These are phyloP conservation scores for Schizopygopsis pylzovi DNA, from an alignment of 2,797 vertebrate species.

Conservation along the genomic window DNA sequence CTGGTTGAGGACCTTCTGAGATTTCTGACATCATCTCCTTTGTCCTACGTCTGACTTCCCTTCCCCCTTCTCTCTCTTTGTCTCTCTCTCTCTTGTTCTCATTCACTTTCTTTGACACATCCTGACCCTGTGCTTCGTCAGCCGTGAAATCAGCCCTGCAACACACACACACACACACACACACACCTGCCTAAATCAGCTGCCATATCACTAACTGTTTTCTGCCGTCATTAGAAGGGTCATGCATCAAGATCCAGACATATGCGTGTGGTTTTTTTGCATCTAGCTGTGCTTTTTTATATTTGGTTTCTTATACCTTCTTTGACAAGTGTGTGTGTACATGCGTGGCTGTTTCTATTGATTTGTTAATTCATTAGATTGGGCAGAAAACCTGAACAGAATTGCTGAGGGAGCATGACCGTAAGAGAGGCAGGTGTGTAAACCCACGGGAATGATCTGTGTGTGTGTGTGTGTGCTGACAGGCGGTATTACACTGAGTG, in stretches of 20 bases:
- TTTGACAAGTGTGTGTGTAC: not conserved
- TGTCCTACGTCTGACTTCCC: slow-evolving; percentile 5
- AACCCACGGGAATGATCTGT: slow-evolving; percentile 27
- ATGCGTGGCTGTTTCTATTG: slow-evolving; percentile 23
- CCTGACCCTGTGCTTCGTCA: slow-evolving; percentile 54
- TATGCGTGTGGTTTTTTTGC: not conserved
- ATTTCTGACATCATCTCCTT: slow-evolving; percentile 28
- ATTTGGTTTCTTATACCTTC: not conserved
- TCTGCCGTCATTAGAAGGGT: slow-evolving; percentile 20
- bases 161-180: not conserved
- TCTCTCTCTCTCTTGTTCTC: slow-evolving; percentile 1
- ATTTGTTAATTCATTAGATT: slow-evolving; percentile 55
- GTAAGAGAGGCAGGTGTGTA: slow-evolving; percentile 31
- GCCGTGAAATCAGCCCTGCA: slow-evolving; percentile 52
- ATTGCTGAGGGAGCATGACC: slow-evolving; percentile 35
- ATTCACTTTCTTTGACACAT: slow-evolving; percentile 45
- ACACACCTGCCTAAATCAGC: slow-evolving; percentile 48
- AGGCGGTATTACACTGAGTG: slow-evolving; percentile 38
- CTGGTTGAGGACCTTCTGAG: not conserved
- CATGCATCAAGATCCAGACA: slow-evolving; percentile 37
- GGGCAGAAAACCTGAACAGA: slow-evolving; percentile 52
- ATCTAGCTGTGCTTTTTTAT: slow-evolving; percentile 15
- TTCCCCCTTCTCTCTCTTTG: slow-evolving; percentile 25
- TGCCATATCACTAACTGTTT: slow-evolving; percentile 31
- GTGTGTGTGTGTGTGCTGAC: slow-evolving; percentile 45